Evolutionary conservation across 2,888 invertebrate species (phyloP).

Genomic region (Hemicrepidius hirtus): DNA sequence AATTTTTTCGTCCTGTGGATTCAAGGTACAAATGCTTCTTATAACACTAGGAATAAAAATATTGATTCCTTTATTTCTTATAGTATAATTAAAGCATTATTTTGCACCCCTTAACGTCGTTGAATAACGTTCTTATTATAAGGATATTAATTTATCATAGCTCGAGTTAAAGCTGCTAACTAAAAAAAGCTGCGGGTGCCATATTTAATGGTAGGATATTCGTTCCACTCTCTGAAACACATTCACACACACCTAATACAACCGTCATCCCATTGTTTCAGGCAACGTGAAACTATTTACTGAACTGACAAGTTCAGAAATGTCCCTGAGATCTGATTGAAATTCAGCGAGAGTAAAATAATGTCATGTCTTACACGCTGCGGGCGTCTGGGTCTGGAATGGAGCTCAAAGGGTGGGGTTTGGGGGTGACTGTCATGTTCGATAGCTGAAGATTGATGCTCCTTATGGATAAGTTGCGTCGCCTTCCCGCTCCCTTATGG

Average conservation of each 20-base stretch:
- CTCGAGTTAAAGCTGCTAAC: too few species aligned
- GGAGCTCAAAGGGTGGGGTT: conserved; percentile 51
- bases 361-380: conserved; percentile 65
- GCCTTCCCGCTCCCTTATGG: conserved; percentile 55
- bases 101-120: too few species aligned
- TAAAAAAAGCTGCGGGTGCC: too few species aligned
- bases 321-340: conserved; percentile 64
- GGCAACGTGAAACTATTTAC: conserved; percentile 60
- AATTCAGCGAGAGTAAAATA: conserved; percentile 67
- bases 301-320: conserved; percentile 63
- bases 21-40: too few species aligned
- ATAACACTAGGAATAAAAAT: too few species aligned
- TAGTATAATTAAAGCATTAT: too few species aligned
- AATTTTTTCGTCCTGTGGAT: too few species aligned
- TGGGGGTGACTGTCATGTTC: conserved; percentile 63
- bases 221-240: conserved; percentile 8
- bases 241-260: conserved; percentile 41
- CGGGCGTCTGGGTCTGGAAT: conserved; percentile 57
- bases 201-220: conserved; percentile 1
- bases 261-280: conserved; percentile 54
- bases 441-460: conserved; percentile 68
- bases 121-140: too few species aligned
- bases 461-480: conserved; percentile 66
- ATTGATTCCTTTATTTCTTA: too few species aligned
- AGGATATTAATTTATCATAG: too few species aligned